A percentile compares a stretch with the other conserved stretches of the same genome.
These are phyloP conservation scores for Sisyra nigra DNA, from an alignment of 2,888 invertebrate genomes.

Conservation along the genomic window DNA sequence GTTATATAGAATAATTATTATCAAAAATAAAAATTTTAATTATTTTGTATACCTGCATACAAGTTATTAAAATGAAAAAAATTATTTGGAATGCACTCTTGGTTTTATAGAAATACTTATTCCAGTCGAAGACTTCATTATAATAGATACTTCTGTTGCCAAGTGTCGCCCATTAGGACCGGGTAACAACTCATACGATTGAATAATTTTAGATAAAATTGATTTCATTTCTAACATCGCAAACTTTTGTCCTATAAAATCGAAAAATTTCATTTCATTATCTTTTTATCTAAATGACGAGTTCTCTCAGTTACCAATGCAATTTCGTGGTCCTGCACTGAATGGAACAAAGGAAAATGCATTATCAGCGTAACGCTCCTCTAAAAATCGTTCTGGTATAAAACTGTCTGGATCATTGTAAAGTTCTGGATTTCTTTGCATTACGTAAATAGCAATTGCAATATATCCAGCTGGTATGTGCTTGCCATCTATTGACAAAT, in stretches of 20 bases:
- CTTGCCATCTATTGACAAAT: too few species aligned
- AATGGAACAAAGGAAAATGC: conserved; percentile 21
- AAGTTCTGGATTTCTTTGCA: conserved; percentile 17
- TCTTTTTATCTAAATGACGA: too few species aligned
- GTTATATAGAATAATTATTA: too few species aligned
- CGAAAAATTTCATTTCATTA: too few species aligned
- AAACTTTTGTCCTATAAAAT: conserved; percentile 7
- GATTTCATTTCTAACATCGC: conserved; percentile 6
- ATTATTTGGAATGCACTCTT: neutral
- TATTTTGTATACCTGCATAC: too few species aligned
- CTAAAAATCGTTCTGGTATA: conserved; percentile 22
- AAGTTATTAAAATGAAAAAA: neutral
- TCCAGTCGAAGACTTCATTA: conserved; percentile 3
- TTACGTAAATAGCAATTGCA: conserved; percentile 13
- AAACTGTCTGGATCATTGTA: conserved; percentile 20
- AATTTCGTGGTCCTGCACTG: conserved; percentile 21
- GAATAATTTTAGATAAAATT: conserved; percentile 3
- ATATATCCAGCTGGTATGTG: conserved; percentile 4
- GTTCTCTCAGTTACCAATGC: conserved; percentile 16
- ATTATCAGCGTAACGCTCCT: conserved; percentile 17
- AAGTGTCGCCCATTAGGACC: neutral
- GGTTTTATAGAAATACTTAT: neutral
- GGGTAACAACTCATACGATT: conserved; percentile 1
- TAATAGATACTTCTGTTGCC: neutral
- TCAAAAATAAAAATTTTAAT: too few species aligned